phyloP scores from a whole-genome alignment of 2,797 vertebrate species.

The Leptoclinus maculatus region DNA sequence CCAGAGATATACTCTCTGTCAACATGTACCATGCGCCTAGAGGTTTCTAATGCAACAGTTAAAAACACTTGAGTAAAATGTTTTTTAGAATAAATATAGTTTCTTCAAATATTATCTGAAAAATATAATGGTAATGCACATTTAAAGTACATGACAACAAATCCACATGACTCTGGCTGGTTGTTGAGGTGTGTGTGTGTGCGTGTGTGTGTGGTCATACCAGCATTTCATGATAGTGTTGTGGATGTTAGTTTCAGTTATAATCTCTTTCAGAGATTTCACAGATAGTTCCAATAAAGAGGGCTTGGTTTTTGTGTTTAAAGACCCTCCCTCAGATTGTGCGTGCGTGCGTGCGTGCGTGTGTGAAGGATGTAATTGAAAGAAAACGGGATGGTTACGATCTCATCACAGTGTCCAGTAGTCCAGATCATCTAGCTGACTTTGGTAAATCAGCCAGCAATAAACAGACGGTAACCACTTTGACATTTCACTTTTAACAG shows the following conservation, averaged over 20 bases:
- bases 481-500: constrained; percentile 6
- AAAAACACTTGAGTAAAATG: not conserved
- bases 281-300: constrained; percentile 2
- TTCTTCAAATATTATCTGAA: constrained; percentile 47
- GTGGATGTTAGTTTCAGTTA: constrained; percentile 34
- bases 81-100: constrained; percentile 44
- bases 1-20: constrained; percentile 30
- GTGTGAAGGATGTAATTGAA: not conserved
- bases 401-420: not conserved
- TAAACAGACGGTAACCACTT: constrained; percentile 27
- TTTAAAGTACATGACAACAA: constrained; percentile 15
- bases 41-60: constrained; percentile 23
- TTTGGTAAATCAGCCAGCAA: constrained; percentile 29
- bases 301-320: not conserved
- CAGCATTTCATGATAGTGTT: constrained; percentile 42
- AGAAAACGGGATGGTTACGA: not conserved
- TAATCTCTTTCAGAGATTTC: constrained; percentile 12
- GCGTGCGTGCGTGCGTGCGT: not conserved
- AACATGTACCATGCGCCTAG: not conserved
- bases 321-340: not conserved
- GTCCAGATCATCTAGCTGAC: not conserved
- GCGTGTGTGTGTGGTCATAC: constrained; percentile 7
- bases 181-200: not conserved
- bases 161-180: constrained; percentile 16
- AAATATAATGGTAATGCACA: constrained; percentile 13